Evolutionary conservation across 2,888 invertebrate genomes (phyloP).

Genomic region (Ennomos fuscantarius): DNA sequence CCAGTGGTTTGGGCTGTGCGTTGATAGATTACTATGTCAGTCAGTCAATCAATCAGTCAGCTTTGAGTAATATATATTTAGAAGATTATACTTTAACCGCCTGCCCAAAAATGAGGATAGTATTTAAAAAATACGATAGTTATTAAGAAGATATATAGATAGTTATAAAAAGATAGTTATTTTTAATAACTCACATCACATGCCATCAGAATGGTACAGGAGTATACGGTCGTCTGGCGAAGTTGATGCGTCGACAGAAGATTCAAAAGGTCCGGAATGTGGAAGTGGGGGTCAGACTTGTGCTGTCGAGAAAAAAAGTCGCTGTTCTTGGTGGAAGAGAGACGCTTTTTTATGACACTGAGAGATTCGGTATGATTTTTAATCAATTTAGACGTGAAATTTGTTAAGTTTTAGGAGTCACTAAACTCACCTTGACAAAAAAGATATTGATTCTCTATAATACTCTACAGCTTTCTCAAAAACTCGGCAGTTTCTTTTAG

Average conservation of each 20-base stretch:
- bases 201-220: slow-evolving; percentile 88
- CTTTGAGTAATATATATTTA: no score
- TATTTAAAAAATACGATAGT: no score
- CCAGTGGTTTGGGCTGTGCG: no score
- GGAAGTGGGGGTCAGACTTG: slow-evolving; percentile 88
- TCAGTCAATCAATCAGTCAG: no score
- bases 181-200: not conserved
- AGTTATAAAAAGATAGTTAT: not conserved
- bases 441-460: no score
- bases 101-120: no score
- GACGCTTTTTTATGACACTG: slow-evolving; percentile 90
- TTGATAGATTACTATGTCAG: no score
- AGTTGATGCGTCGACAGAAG: slow-evolving; percentile 86
- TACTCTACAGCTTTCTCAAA: no score
- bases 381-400: not conserved
- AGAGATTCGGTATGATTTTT: slow-evolving; percentile 86
- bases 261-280: slow-evolving; percentile 88
- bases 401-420: not conserved
- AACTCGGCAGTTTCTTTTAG: no score
- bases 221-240: slow-evolving; percentile 88
- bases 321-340: slow-evolving; percentile 90
- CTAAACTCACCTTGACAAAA: not conserved
- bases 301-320: slow-evolving; percentile 85
- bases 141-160: no score
- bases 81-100: no score